These are phyloP conservation scores for Iphiclides podalirius DNA, from an alignment of 2,888 invertebrate genomes.

Conservation along the genomic window DNA sequence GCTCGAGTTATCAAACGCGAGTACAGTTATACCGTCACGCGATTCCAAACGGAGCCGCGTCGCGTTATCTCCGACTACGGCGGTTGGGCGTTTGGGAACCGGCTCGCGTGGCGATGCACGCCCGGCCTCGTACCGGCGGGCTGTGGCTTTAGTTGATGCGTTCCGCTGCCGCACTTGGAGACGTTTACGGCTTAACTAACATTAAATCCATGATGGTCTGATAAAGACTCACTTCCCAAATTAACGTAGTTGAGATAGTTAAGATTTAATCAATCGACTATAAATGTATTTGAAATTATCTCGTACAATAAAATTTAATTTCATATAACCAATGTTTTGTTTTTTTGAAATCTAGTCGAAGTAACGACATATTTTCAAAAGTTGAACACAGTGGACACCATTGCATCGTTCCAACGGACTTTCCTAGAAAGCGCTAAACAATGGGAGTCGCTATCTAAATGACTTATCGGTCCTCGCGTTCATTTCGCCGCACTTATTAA, in stretches of 20 bases:
- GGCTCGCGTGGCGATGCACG: slow-evolving; percentile 47
- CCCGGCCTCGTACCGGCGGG: slow-evolving; percentile 45
- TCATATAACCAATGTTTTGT: too few relatives aligned
- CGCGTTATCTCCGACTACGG: slow-evolving; percentile 42
- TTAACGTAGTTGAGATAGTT: too few relatives aligned
- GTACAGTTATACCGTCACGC: slow-evolving; percentile 65
- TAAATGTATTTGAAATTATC: too few relatives aligned
- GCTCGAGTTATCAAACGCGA: slow-evolving; percentile 58
- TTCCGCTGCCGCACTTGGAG: too few relatives aligned
- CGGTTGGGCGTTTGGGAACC: slow-evolving; percentile 53
- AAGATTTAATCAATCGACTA: too few relatives aligned
- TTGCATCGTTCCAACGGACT: not conserved
- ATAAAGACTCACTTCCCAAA: too few relatives aligned
- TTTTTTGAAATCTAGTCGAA: too few relatives aligned
- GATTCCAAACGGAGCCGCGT: not conserved
- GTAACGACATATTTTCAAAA: too few relatives aligned
- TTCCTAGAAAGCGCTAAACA: slow-evolving; percentile 1
- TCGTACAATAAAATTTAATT: too few relatives aligned
- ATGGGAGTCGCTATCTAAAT: slow-evolving; percentile 1
- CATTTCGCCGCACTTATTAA: slow-evolving; percentile 24
- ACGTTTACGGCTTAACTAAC: too few relatives aligned
- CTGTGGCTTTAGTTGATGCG: slow-evolving; percentile 30
- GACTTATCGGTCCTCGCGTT: not conserved
- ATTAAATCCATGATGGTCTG: too few relatives aligned
- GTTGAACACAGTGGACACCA: too few relatives aligned